Conservation (phyloP, 2,888 invertebrate genomes). For the Pasiphila rectangulata region DNA sequence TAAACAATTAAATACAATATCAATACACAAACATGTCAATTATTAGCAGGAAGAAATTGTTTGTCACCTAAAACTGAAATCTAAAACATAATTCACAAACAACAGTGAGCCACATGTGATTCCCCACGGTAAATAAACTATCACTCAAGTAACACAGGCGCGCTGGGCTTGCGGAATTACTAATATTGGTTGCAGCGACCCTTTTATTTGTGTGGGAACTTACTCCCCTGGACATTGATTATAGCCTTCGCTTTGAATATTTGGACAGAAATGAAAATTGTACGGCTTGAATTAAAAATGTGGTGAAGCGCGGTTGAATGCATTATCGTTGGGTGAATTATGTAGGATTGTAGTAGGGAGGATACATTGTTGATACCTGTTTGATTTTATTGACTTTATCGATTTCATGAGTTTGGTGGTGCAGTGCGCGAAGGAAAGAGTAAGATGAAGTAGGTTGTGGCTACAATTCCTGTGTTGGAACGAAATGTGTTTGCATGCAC, state of each 20-base stretch:
- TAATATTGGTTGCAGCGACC: slow-evolving; percentile 14
- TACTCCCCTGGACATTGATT: slow-evolving; percentile 17
- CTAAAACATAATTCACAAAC: not conserved
- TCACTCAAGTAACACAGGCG: not conserved
- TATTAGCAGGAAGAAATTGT: too few species aligned
- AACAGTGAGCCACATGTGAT: not conserved
- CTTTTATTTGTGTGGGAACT: slow-evolving; percentile 12
- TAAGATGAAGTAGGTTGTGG: slow-evolving; percentile 1
- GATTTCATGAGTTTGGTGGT: too few species aligned
- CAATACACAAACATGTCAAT: too few species aligned
- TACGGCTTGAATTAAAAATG: slow-evolving; percentile 12
- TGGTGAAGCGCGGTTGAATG: not conserved
- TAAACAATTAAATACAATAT: too few species aligned
- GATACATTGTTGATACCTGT: not conserved
- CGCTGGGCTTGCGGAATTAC: slow-evolving; percentile 5
- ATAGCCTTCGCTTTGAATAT: not conserved
- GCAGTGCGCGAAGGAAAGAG: too few species aligned
- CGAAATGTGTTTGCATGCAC: too few species aligned
- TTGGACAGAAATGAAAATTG: slow-evolving; percentile 13
- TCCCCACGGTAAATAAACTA: slow-evolving; percentile 8
- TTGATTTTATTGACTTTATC: not conserved
- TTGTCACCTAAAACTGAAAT: slow-evolving; percentile 1
- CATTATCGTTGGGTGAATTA: slow-evolving; percentile 6
- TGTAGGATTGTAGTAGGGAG: not conserved
- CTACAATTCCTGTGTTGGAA: too few species aligned